Conservation (phyloP, 1,140 invertebrate species). For the Apis florea region DNA sequence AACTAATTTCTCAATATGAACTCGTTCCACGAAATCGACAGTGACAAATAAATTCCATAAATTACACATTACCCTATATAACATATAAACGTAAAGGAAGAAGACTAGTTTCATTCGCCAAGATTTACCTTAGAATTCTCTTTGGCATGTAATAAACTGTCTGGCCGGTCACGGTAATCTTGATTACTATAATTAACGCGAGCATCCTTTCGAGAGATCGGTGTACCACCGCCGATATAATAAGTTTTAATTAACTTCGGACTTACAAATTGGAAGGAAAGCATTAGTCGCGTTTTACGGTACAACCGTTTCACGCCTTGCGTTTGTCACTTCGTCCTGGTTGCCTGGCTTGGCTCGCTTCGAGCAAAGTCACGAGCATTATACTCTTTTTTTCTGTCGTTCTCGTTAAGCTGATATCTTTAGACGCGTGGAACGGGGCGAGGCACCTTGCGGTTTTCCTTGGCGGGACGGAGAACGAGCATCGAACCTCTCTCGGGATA, state of each 20-base stretch:
- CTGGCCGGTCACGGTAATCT: not conserved
- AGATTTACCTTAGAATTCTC: slow-evolving; percentile 14
- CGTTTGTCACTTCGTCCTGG: not conserved
- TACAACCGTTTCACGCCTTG: not conserved
- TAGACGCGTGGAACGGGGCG: slow-evolving; percentile 37
- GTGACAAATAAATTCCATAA: not conserved
- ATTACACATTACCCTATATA: not conserved
- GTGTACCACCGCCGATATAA: not conserved
- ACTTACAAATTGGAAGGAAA: not conserved
- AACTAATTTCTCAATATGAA: too few species aligned
- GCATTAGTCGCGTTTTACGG: not conserved
- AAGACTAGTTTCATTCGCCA: too few species aligned
- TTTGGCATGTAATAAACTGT: not conserved
- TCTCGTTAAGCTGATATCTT: slow-evolving; percentile 38
- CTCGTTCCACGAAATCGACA: not conserved
- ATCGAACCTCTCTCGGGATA: slow-evolving; percentile 7
- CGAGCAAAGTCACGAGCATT: not conserved
- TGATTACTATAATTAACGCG: slow-evolving; percentile 27
- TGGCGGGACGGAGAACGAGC: not conserved
- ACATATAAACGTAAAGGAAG: not conserved
- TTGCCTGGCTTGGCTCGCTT: not conserved
- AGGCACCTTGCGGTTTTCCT: slow-evolving; percentile 42
- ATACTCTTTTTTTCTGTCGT: not conserved
- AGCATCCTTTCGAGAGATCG: not conserved
- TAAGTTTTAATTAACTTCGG: slow-evolving; percentile 16